Percentiles rank a stretch among this genome's conserved stretches.
Conservation (phyloP, 2,113 vertebrate genomes). For the Anseranas semipalmata region DNA sequence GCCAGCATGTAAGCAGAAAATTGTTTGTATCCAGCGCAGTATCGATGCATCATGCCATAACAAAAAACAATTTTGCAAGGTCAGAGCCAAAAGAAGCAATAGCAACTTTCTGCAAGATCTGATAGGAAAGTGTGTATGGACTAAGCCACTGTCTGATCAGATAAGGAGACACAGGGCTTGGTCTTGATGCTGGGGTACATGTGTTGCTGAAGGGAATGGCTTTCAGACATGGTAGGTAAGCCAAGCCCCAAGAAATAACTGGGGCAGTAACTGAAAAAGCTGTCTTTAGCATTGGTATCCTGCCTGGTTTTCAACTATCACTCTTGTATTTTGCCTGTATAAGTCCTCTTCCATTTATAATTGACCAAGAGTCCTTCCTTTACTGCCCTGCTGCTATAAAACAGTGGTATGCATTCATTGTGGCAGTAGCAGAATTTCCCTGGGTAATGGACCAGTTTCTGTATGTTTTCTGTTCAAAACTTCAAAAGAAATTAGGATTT, state of each 20-base stretch:
- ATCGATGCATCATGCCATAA: not conserved
- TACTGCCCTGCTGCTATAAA: not conserved
- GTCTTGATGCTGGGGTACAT: not conserved
- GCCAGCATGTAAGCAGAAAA: not conserved
- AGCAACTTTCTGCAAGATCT: not conserved
- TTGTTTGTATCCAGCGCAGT: not conserved
- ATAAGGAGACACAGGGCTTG: not conserved
- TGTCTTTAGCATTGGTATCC: not conserved
- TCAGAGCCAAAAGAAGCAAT: not conserved
- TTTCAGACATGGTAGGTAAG: not conserved
- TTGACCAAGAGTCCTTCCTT: not conserved
- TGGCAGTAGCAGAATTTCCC: not conserved
- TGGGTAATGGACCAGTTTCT: not conserved
- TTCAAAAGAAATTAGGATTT: not conserved
- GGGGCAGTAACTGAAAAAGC: not conserved
- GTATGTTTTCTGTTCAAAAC: not conserved
- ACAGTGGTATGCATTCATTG: not conserved
- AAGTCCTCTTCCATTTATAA: not conserved
- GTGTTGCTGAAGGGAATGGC: not conserved
- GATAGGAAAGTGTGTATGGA: accelerated
- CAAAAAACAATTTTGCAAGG: not conserved
- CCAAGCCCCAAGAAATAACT: not conserved
- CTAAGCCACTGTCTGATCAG: not conserved
- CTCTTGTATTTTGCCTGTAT: not conserved
- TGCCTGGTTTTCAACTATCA: not conserved